These are phyloP conservation scores for Petrocephalus sullivani DNA, from an alignment of 2,797 vertebrate species.

Conservation along the genomic window DNA sequence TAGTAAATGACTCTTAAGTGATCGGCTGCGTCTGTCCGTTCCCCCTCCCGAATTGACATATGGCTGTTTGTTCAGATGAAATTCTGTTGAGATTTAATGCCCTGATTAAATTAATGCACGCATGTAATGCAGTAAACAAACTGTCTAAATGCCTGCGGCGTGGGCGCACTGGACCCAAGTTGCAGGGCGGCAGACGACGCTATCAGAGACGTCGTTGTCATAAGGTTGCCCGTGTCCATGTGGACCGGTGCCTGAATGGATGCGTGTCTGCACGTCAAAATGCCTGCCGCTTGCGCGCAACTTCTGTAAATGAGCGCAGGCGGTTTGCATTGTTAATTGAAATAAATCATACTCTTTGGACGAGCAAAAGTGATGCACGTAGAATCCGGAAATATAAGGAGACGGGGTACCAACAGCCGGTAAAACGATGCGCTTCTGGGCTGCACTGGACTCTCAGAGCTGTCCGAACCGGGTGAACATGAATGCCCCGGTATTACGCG, in stretches of 20 bases:
- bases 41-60: background rate
- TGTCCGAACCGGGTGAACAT: background rate
- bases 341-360: background rate
- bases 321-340: background rate
- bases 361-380: background rate
- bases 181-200: background rate
- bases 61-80: background rate
- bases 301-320: background rate
- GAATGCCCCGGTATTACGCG: background rate
- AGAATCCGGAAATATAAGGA: background rate
- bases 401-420: background rate
- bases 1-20: background rate
- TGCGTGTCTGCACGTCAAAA: conserved; percentile 8
- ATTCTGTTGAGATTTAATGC: conserved; percentile 13
- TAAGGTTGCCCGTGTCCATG: background rate
- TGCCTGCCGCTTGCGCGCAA: background rate
- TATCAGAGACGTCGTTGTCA: background rate
- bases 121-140: background rate
- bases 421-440: background rate
- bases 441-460: background rate
- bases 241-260: background rate
- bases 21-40: background rate
- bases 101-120: background rate
- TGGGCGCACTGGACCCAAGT: background rate
- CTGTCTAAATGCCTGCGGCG: background rate